Percentiles rank a stretch among this genome's conserved stretches.
These are phyloP conservation scores for Onthophagus taurus DNA, from an alignment of 1,140 invertebrate species.

Conservation along the genomic window DNA sequence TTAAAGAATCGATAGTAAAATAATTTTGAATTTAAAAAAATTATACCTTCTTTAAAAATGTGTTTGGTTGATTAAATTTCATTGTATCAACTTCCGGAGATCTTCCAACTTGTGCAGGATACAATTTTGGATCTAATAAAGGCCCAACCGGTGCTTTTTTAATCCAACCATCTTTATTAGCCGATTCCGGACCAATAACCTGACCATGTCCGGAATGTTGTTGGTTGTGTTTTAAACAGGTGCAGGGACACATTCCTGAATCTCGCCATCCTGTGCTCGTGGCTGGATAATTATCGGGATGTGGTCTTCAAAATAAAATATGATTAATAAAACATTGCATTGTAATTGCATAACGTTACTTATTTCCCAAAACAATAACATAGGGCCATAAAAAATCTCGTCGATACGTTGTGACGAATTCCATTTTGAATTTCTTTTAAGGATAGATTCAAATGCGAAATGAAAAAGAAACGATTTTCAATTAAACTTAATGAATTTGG, in stretches of 20 bases:
- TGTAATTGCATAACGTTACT: constrained; percentile 25
- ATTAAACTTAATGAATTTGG: too few species aligned
- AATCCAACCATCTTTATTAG: constrained; percentile 36
- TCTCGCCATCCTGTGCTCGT: constrained; percentile 11
- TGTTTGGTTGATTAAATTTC: constrained; percentile 43
- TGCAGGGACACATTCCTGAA: constrained; percentile 21
- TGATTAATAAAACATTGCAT: neutral
- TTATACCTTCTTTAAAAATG: constrained; percentile 45
- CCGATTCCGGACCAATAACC: constrained; percentile 25
- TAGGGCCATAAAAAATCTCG: constrained; percentile 51
- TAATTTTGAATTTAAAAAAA: neutral
- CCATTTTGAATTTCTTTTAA: too few species aligned
- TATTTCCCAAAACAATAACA: constrained; percentile 33
- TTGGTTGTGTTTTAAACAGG: constrained; percentile 11
- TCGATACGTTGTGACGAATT: constrained; percentile 47
- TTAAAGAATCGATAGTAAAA: too few species aligned
- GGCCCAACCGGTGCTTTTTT: constrained; percentile 42
- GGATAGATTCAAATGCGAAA: too few species aligned
- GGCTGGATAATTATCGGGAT: constrained; percentile 9
- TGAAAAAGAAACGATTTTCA: too few species aligned
- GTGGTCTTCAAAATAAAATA: neutral
- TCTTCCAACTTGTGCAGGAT: constrained; percentile 42
- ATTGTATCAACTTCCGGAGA: constrained; percentile 41
- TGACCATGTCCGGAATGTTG: constrained; percentile 8
- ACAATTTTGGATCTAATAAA: constrained; percentile 47